Base-by-base conservation (phyloP, 2,888 invertebrate genomes). In the Agonopterix alstromeriana region DNA sequence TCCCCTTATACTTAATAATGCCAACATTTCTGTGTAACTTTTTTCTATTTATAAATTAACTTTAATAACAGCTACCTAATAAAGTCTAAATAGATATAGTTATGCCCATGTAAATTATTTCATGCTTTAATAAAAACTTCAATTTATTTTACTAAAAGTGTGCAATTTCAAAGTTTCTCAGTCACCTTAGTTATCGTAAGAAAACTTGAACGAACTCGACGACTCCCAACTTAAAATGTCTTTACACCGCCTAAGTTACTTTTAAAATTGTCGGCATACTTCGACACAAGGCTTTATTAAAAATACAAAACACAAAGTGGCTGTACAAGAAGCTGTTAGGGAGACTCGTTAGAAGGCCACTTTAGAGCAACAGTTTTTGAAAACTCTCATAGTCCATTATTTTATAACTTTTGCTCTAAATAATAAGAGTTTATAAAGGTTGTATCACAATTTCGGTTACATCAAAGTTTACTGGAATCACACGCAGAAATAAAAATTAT, bases 241-340 rank as follows among this genome's bases (percentile, higher is more conserved):
- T 50, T 54, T 52, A 52, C 48, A 48, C 58, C 49, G 38, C 27
- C 27, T 27, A 50, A 43, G 49, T 53, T 51, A 47, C 58, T 61
- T 57, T 54, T 55, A 63, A 66, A 58, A 56, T 55, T 66, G 9
- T 38, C 38, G 38, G n/a, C 38, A 38, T n/a, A 38, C 38, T 38
- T n/a, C 72, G 66, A 61, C 64, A 70, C 65, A 61, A 58, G 61
- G 60, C 60, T 68, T 73, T 73, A 75, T 80, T 77, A 77, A 78
- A 79, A 78, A 80, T 75, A 77, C 77, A 72, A 68, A 73, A 72
- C 70, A n/a, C 38, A n/a, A n/a, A 38, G 38, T n/a, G n/a, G 38
- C 38, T 73, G 63, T 61, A 58, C 58, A 47, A 45, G 56, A 61
- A 50, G n/a, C 38, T 38, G 38, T 27, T 38, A 38, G 38, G 10